Base-by-base conservation (phyloP, 1,140 invertebrate genomes). In the Eumeta japonica region DNA sequence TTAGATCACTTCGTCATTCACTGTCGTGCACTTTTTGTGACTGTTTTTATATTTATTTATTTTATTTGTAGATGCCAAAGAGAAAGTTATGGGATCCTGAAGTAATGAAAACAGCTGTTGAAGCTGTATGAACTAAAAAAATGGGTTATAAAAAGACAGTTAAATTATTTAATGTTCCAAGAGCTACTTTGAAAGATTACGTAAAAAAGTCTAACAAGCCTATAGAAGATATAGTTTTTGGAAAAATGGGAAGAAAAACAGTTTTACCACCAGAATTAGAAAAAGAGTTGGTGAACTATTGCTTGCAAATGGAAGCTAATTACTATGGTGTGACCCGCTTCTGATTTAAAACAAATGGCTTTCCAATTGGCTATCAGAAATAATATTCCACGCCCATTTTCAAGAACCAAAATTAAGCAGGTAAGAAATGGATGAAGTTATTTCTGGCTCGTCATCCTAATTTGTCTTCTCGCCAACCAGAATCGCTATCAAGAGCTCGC, bases 321-420 rank as follows among this genome's bases (percentile, higher is more conserved):
- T 45, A 53, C 24, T 52, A 44, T 37, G 55, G 54, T 12, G 34
- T 59, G n/a, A n/a, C n/a, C n/a, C n/a, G n/a, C n/a, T n/a, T n/a
- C n/a, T n/a, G n/a, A 64, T 35, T 5, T 53, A 16, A 34, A 39
- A 29, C 13, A n/a, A 16, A 16, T 56, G 16, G 53, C 50, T 28
- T 55, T 37, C 41, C 43, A 61, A 43, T 39, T 55, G 15, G 51
- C 53, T 16, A 44, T 41, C 32, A 50, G 43, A 42, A 50, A 60
- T 40, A 44, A 52, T 32, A 43, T 53, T 19, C 13, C 27, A 3
- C 45, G 51, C 27, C 35, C 37, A 13, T 55, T 58, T 38, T 35
- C 20, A 12, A 9, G 14, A 14, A 31, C 28, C 13, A 24, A 34
- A 15, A 45, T 30, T 27, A 41, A 35, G 43, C 38, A 15, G 43